phyloP scores from a whole-genome alignment of 2,888 invertebrate species.

The Campopleginae sp. region DNA sequence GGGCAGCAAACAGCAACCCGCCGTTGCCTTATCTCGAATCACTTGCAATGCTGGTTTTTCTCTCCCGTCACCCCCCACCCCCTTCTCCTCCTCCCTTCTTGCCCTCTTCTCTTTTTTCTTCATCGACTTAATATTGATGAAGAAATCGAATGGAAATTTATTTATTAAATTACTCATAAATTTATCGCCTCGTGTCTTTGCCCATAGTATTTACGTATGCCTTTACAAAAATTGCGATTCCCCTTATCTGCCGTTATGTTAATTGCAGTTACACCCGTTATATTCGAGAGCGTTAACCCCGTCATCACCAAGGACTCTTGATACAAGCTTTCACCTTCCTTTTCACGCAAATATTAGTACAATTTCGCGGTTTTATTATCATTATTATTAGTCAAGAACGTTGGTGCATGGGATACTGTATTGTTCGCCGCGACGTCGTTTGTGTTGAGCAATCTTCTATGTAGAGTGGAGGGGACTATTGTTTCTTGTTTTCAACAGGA shows the following conservation, averaged over 20 bases:
- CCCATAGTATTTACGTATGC: slow-evolving; percentile 28
- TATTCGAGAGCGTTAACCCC: slow-evolving; percentile 62
- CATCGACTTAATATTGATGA: slow-evolving; percentile 61
- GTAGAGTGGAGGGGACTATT: background rate
- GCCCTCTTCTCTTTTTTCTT: no score
- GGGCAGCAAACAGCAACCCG: slow-evolving; percentile 44
- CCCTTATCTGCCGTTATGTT: slow-evolving; percentile 64
- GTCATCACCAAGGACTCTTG: slow-evolving; percentile 57
- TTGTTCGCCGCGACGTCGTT: background rate
- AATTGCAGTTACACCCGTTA: slow-evolving; percentile 61
- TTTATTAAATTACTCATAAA: slow-evolving; percentile 58
- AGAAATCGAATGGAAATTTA: slow-evolving; percentile 62
- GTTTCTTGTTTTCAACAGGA: background rate
- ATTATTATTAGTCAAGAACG: background rate
- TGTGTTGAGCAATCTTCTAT: background rate
- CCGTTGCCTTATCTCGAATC: slow-evolving; percentile 54
- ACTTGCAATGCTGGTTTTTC: slow-evolving; percentile 40
- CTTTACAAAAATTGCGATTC: slow-evolving; percentile 60
- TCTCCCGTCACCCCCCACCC: background rate
- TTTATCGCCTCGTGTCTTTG: slow-evolving; percentile 17
- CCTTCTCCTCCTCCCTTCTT: no score
- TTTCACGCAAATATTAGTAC: slow-evolving; percentile 30
- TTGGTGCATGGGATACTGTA: background rate
- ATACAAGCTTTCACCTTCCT: slow-evolving; percentile 30
- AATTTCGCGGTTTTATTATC: slow-evolving; percentile 35